Conservation (phyloP, 2,797 vertebrate genomes). For the Pseudochirops corinnae region DNA sequence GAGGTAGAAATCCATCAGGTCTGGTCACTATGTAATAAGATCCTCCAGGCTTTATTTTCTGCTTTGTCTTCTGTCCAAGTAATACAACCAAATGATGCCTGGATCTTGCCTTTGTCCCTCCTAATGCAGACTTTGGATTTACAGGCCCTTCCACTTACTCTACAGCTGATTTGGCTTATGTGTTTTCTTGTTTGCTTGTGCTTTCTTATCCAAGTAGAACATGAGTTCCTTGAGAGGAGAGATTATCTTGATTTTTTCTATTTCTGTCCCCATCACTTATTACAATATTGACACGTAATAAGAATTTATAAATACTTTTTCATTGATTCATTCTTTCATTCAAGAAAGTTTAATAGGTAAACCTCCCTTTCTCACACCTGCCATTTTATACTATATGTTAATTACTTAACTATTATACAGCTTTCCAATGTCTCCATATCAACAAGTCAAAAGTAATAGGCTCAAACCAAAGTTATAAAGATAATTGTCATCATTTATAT, state of each 20-base stretch:
- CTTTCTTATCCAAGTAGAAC: background rate
- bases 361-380: constrained; percentile 32
- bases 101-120: background rate
- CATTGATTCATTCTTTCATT: background rate
- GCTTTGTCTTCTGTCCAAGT: background rate
- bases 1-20: background rate
- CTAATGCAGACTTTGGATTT: background rate
- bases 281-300: background rate
- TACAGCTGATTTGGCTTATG: background rate
- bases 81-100: no score
- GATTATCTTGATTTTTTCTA: background rate
- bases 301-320: background rate
- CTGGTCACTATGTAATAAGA: background rate
- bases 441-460: constrained; percentile 58
- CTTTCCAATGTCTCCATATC: constrained; percentile 55
- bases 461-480: constrained; percentile 57
- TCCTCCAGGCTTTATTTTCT: background rate
- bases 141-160: background rate
- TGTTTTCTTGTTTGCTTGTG: no score
- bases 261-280: background rate
- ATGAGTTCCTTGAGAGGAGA: background rate
- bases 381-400: constrained; percentile 49
- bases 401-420: constrained; percentile 60
- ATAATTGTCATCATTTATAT: constrained; percentile 57
- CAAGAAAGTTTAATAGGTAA: constrained; percentile 56